Percentiles rank a stretch among this genome's conserved stretches.
These are phyloP conservation scores for Pachypeltis micranthus DNA, from an alignment of 1,140 invertebrate species.

Conservation along the genomic window DNA sequence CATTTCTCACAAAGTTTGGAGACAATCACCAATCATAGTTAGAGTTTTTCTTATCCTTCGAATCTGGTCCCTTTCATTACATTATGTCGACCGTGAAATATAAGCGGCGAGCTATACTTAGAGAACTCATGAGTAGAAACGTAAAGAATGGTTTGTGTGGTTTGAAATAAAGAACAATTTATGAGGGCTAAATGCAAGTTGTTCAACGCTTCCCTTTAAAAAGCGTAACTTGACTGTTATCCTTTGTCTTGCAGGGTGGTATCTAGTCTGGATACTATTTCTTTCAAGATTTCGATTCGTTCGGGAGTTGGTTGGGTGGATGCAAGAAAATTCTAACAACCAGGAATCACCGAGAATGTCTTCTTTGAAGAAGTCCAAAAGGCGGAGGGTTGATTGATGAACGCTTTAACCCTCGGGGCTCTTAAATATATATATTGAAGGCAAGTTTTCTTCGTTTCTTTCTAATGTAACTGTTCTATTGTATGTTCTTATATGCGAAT, in stretches of 20 bases:
- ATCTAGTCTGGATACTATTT: constrained; percentile 79
- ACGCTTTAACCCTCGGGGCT: not conserved
- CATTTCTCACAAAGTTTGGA: no score
- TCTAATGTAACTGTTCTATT: not conserved
- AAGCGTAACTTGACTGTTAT: no score
- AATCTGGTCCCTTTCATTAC: not conserved
- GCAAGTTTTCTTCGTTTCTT: not conserved
- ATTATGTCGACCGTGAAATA: not conserved
- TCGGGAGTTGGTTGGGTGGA: constrained; percentile 65
- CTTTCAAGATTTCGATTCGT: constrained; percentile 75
- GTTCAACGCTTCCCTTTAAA: no score
- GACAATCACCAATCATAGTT: no score
- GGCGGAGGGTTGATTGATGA: not conserved
- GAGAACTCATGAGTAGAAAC: not conserved
- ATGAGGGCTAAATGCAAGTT: not conserved
- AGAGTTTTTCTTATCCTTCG: no score
- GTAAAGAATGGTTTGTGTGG: not conserved
- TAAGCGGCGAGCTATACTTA: not conserved
- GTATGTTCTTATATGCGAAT: not conserved
- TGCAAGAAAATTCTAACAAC: constrained; percentile 43
- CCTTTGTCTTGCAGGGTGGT: constrained; percentile 58
- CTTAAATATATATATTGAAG: not conserved
- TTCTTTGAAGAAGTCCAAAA: not conserved
- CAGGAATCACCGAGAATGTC: constrained; percentile 31
- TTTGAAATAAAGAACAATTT: not conserved